Base-by-base conservation (phyloP, 2,888 invertebrate species). In the Scrobipalpa atriplicella region DNA sequence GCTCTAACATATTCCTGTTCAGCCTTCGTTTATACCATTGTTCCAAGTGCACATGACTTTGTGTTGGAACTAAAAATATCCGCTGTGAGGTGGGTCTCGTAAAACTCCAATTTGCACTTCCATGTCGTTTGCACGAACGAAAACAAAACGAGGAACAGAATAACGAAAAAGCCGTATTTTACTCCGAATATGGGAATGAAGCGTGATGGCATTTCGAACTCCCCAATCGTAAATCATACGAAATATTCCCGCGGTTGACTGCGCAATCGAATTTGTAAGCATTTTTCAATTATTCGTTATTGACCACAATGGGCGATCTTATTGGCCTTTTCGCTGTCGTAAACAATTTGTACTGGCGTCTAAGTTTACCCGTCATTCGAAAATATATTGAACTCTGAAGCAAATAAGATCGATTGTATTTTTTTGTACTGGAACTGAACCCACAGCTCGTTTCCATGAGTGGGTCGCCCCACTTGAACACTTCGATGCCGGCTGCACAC, bases 221-320 rank as follows among this genome's bases (percentile, higher is more conserved):
- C 81, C 73, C 73, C 82, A 80, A 72, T 83, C 87, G 78, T 90
- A 91, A 90, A 90, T 90, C 90, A 90, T 81, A 79, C 74, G 76
- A 82, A 84, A 83, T 81, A 77, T 80, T 80, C 85, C 38, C 11
- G 81, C 85, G 86, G 84, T 77, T 84, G 81, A 75, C 82, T 83
- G 80, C 82, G 87, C 87, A 89, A 87, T 90, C 87, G 82, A 87
- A 90, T 89, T 89, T 89, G 89, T 87, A 84, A 89, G 84, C 82
- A 81, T 89, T 90, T 90, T 91, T 90, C 90, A 90, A 91, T 92
- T 90, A 90, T 87, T 80, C 87, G 84, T 87, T 83, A 90, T 89
- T 90, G 89, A 90, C 89, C 89, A 89, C 89, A 90, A 89, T 88
- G 84, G 83, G 69, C 80, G 80, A 81, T 83, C 82, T 84, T 85